phyloP scores from a whole-genome alignment of 2,113 vertebrate species.

The Brevimyrus niger region DNA sequence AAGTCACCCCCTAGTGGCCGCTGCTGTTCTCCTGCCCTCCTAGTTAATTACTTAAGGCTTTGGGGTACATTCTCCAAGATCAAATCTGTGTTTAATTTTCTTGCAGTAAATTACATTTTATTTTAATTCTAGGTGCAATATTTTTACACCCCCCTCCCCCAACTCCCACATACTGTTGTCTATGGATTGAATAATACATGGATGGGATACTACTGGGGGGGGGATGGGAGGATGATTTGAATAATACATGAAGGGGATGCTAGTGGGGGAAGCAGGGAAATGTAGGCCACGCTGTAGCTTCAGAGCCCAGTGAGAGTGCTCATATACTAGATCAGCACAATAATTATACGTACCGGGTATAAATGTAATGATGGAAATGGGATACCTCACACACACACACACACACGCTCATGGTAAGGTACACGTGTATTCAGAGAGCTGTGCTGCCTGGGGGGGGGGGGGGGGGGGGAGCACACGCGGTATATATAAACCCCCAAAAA shows the following conservation, averaged over 20 bases:
- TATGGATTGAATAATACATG: constrained; percentile 29
- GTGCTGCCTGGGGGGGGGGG: not conserved
- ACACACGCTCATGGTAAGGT: not conserved
- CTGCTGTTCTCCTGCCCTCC: not conserved
- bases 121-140: not conserved
- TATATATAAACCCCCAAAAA: not conserved
- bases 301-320: not conserved
- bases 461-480: not conserved
- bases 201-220: constrained; percentile 8
- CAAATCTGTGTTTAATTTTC: not conserved
- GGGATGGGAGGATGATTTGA: constrained; percentile 12
- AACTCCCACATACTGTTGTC: not conserved
- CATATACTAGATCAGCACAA: not conserved
- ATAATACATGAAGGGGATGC: constrained; percentile 29
- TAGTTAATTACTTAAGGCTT: not conserved
- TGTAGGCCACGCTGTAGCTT: constrained; percentile 16
- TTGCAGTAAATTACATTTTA: not conserved
- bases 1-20: not conserved
- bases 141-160: not conserved
- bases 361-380: not conserved
- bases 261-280: constrained; percentile 15
- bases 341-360: not conserved
- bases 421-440: not conserved
- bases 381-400: not conserved
- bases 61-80: not conserved